Evolutionary conservation across 2,797 vertebrate species (phyloP).

Genomic region (Catostomus latipinnis): DNA sequence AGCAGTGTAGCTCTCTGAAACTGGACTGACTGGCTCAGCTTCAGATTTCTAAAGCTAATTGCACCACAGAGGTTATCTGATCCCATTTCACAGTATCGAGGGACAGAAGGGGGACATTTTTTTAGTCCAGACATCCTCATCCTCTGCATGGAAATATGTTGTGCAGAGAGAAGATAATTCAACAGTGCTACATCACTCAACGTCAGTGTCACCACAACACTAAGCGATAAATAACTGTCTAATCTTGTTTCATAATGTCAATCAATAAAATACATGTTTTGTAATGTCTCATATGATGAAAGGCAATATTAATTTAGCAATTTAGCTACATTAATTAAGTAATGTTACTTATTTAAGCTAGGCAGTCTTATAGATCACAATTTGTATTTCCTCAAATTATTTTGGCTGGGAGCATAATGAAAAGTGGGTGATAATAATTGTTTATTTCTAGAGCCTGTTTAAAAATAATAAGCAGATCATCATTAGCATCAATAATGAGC

Average conservation of each 20-base stretch:
- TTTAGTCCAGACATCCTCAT: conserved; percentile 37
- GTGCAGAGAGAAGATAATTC: background rate
- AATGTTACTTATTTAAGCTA: conserved; percentile 15
- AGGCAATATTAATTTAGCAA: conserved; percentile 12
- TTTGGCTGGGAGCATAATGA: conserved; percentile 39
- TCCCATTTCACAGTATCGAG: conserved; percentile 51
- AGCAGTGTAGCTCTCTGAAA: conserved; percentile 24
- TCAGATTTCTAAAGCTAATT: conserved; percentile 64
- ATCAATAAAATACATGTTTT: background rate
- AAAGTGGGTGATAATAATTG: conserved; percentile 44
- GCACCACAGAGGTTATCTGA: conserved; percentile 64
- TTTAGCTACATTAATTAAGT: conserved; percentile 39
- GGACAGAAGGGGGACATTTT: conserved; percentile 36
- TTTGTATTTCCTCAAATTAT: conserved; percentile 1
- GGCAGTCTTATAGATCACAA: conserved; percentile 12
- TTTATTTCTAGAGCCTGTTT: conserved; percentile 42
- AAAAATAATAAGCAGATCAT: conserved; percentile 51
- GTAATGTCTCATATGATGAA: background rate
- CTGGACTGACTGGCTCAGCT: conserved; percentile 47
- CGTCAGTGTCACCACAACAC: background rate
- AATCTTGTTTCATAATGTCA: background rate
- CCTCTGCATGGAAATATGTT: conserved; percentile 16
- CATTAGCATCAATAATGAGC: conserved; percentile 56
- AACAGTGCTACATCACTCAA: conserved; percentile 12
- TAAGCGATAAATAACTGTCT: background rate